phyloP scores from a whole-genome alignment of 2,113 vertebrate genomes.

The Rhinoptilus africanus region DNA sequence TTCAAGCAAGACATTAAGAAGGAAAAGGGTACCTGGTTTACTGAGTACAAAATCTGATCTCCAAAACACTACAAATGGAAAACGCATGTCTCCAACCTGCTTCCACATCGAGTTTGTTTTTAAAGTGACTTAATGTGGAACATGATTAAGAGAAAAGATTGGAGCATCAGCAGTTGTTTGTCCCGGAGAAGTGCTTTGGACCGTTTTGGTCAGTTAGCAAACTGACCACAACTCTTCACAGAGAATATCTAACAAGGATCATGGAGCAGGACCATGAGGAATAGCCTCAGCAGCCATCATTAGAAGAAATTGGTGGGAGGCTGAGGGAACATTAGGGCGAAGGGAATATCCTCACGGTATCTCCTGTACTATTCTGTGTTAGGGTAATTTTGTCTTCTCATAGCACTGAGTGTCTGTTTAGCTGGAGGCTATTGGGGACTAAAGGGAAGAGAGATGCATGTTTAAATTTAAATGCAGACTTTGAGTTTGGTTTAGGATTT shows the following conservation, averaged over 20 bases:
- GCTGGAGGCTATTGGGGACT: neutral
- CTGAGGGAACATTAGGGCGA: neutral
- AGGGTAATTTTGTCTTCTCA: neutral
- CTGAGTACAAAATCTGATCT: neutral
- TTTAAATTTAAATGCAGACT: neutral
- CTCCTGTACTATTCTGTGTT: neutral
- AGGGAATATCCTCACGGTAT: neutral
- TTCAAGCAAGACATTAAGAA: neutral
- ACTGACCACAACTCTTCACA: neutral
- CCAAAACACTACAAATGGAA: neutral
- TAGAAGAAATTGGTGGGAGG: neutral
- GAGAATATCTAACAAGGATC: neutral
- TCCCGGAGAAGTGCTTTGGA: neutral
- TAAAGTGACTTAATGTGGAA: neutral
- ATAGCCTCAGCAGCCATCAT: neutral
- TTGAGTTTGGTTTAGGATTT: neutral
- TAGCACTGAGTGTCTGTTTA: neutral
- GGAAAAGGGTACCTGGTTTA: neutral
- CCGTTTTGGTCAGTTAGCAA: neutral
- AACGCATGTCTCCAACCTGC: neutral
- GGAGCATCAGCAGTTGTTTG: neutral
- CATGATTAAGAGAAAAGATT: neutral
- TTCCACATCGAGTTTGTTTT: neutral
- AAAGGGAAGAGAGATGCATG: neutral
- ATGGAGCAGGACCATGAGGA: neutral